Evolutionary conservation across 2,797 vertebrate species (phyloP), one percentile per base, ranked within the genome.

Genomic region (Enteromius mattozi): DNA sequence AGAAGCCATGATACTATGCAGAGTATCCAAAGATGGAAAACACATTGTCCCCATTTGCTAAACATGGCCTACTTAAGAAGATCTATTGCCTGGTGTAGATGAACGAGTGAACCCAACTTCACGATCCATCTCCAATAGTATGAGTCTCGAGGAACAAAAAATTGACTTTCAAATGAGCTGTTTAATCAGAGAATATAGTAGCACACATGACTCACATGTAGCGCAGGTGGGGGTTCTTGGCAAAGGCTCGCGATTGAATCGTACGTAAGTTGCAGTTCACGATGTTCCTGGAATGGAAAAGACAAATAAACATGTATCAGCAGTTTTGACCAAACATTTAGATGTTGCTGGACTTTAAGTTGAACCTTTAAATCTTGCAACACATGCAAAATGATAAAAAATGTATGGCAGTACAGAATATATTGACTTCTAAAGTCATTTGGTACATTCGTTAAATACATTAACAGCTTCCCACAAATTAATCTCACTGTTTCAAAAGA

Each of bases 161-260:
- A 69, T 69, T 65, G 49, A 77, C 47, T 79, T 79, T 69, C 19
- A n/a, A 56, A 54, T 72, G 19, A 80, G 54, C 24, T 42, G 21
- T 70, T 76, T 61, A 69, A 30, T 63, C 27, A 65, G 68, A 63
- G 24, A 40, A 16, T 27, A 79, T 21, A 30, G 3, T 42, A 51
- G 49, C 9, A 19, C 56, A 45, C 71, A 6, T 30, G 86, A 97
- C 98, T 99, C 91, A 99, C 98, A 99, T 99, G 91, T 97, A 97
- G 87, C 91, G 97, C 89, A 99, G 93, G 63, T 97, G 94, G 21
- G 96, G 97, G 89, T 99, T 99, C 94, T 97, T 97, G 90, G 96
- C 96, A 80, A 99, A 99, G 78, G 96, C 97, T 35, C 96, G 94
- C 1, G 96, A 91, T 88, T 97, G 96, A 92, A 99, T 97, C 19